Base-by-base conservation (phyloP, 1,140 invertebrate genomes). In the Helicoverpa armigera region DNA sequence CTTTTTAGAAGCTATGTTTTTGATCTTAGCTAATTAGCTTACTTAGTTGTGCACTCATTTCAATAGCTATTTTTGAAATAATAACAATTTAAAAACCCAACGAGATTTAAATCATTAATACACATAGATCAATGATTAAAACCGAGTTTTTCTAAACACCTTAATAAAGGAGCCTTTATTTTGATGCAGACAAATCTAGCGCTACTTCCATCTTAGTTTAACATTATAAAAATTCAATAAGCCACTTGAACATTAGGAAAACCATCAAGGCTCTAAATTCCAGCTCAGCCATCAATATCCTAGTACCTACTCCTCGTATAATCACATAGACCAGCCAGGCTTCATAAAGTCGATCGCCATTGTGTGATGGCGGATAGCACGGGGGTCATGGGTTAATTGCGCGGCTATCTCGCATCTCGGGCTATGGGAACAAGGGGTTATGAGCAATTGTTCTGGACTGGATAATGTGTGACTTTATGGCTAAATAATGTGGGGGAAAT, bases 341-440 rank as follows among this genome's bases (percentile, higher is more conserved):
- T 69, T 69, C 65, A 69, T 69, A 75, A 75, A 61, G 10, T n/a
- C 50, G 73, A 61, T 50, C 56, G 73, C 31, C 73, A 60, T 75
- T 61, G 73, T 75, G 29, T 58, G 56, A 75, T 75, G 31, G 73
- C 10, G 29, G 70, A 43, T 16, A 50, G 43, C 43, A n/a, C 5
- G 10, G 72, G 31, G 73, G 72, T 61, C 73, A 75, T n/a, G 54
- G 73, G 73, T 75, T 75, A 75, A 75, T 75, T 75, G 73, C 65
- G 16, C 65, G 65, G 65, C n/a, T 69, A 69, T 69, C 43, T 43
- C 65, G 48, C 65, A 69, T 69, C 65, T 48, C 65, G 53, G 10
- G 11, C 73, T 75, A 75, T 75, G 73, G 73, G 73, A 75, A 75
- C 51, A 73, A 13, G 43, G 65, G 43, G 65, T 50, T 69, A 69